Base-by-base conservation (phyloP, 2,888 invertebrate genomes). In the Cyclophora albipunctata region DNA sequence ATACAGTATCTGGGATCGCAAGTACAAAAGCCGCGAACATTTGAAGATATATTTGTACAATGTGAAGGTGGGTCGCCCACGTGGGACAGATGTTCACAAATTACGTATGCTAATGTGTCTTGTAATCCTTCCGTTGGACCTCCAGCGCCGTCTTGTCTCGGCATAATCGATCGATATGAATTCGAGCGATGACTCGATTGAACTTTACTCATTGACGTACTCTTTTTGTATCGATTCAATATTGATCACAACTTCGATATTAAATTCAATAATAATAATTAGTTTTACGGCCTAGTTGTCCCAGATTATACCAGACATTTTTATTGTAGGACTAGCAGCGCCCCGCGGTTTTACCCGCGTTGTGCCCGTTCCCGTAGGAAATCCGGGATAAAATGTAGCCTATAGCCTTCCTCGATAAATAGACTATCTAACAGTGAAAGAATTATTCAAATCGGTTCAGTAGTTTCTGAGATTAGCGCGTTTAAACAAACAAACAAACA, bases 61-160 rank as follows among this genome's bases (percentile, higher is more conserved):
- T 37, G 5, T 5, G 37, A 37, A 37, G 37, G 37, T 37, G 37
- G 37, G 5, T 5, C 37, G 37, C 82, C 79, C 82, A 81, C 81
- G 75, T 73, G 37, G 69, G 72, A 70, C 80, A 81, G 78, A 75
- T 81, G 78, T 77, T 78, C 79, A 78, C 78, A 75, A 81, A 86
- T 87, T 85, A 86, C 79, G 81, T 85, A 88, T 87, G 87, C 69
- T 82, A 88, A 87, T 87, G 78, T 73, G 63, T 62, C 69, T 74
- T 77, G 82, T 80, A 81, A 85, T 84, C 83, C 84, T 84, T 84
- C 81, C 80, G 82, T 77, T 76, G 78, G 85, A 84, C 87, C 83
- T 81, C 84, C 81, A 63, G 62, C 71, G 71, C 67, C 72, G 70
- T 69, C 73, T 69, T 67, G 73, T 71, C 71, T 71, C 72, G 63